A percentile compares a stretch with the other conserved stretches of the same genome.
phyloP scores from a whole-genome alignment of 2,797 vertebrate species.

The Pseudochaenichthys georgianus region DNA sequence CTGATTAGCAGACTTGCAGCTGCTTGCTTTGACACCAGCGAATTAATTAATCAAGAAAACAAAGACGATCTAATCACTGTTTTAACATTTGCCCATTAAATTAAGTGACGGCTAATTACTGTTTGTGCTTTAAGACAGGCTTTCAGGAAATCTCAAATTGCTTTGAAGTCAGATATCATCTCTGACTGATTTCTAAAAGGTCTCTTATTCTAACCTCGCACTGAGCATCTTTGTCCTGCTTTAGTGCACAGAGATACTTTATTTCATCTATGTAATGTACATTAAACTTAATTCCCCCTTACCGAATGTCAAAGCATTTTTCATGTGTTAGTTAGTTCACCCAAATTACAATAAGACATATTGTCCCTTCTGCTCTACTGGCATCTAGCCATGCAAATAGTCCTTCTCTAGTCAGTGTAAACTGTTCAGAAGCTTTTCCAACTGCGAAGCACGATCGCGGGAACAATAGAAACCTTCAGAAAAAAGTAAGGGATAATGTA shows the following conservation, averaged over 20 bases:
- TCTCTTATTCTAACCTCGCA: conserved; percentile 19
- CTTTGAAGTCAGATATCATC: conserved; percentile 47
- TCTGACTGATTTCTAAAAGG: conserved; percentile 39
- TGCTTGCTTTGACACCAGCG: conserved; percentile 69
- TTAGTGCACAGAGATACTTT: conserved; percentile 19
- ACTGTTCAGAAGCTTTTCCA: no score
- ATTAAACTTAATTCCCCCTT: background rate
- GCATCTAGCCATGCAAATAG: background rate
- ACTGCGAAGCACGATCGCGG: background rate
- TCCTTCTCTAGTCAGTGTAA: background rate
- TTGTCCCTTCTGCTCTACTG: background rate
- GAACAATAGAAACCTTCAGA: background rate
- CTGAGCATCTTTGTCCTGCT: conserved; percentile 18
- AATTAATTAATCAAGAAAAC: conserved; percentile 79
- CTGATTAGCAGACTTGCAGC: conserved; percentile 80
- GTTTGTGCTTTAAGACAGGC: conserved; percentile 56
- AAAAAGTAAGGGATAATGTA: background rate
- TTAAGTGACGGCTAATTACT: conserved; percentile 75
- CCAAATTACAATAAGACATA: background rate
- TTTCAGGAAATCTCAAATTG: conserved; percentile 51
- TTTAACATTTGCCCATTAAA: conserved; percentile 80
- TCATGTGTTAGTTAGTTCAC: background rate
- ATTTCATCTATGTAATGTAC: background rate
- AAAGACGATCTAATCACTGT: conserved; percentile 81
- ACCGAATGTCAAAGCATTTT: background rate